These are phyloP conservation scores for Bombus haemorrhoidalis DNA, from an alignment of 1,140 invertebrate genomes.

Conservation along the genomic window DNA sequence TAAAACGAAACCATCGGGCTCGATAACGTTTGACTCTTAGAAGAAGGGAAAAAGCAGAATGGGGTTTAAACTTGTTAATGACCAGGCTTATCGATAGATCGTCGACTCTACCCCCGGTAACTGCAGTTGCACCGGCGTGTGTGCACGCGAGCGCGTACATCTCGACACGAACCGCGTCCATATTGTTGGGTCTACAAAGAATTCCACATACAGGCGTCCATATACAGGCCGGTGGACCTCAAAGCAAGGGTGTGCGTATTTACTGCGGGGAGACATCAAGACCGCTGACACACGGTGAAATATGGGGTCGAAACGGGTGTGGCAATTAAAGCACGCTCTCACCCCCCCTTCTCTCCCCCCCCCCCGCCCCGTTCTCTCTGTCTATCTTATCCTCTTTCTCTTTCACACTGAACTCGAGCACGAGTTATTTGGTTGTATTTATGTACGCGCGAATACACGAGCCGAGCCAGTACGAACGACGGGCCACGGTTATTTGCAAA, in stretches of 20 bases:
- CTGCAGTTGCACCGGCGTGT: slow-evolving; percentile 31
- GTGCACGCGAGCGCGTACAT: slow-evolving; percentile 58
- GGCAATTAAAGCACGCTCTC: slow-evolving; percentile 60
- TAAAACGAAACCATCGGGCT: background rate
- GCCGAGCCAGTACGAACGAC: background rate
- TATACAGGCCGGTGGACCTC: slow-evolving; percentile 40
- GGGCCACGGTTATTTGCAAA: slow-evolving; percentile 16
- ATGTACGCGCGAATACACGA: background rate
- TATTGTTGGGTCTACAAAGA: slow-evolving; percentile 58
- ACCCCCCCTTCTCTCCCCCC: background rate
- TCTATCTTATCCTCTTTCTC: background rate
- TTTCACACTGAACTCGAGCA: background rate
- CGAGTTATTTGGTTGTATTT: slow-evolving; percentile 36
- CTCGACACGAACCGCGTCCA: slow-evolving; percentile 33
- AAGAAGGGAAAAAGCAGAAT: background rate
- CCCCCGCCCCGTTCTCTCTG: background rate
- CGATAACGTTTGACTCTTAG: background rate
- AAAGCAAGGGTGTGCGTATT: slow-evolving; percentile 57
- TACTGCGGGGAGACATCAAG: slow-evolving; percentile 68
- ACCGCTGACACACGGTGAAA: slow-evolving; percentile 69
- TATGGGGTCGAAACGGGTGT: slow-evolving; percentile 68
- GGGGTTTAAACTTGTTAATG: slow-evolving; percentile 61
- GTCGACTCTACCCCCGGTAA: slow-evolving; percentile 37
- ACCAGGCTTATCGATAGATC: slow-evolving; percentile 55
- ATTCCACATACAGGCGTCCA: slow-evolving; percentile 22